Evolutionary conservation across 2,888 invertebrate genomes (phyloP).

Genomic region (Caradrina clavipalpis): DNA sequence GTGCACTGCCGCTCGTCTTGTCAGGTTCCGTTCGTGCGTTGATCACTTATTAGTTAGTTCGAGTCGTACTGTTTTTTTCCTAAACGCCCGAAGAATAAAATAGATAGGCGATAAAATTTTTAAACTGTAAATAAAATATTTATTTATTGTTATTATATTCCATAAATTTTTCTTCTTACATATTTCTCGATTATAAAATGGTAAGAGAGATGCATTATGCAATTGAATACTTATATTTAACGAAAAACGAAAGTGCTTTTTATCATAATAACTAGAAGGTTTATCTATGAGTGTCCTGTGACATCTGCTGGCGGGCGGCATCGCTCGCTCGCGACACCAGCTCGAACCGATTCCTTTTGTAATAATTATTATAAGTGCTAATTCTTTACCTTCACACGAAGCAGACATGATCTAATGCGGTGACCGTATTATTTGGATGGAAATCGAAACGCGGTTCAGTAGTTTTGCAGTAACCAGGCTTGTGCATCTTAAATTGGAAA

Average conservation of each 20-base stretch:
- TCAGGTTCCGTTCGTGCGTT: conserved; percentile 60
- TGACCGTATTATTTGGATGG: conserved; percentile 64
- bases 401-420: conserved; percentile 61
- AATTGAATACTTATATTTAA: conserved; percentile 80
- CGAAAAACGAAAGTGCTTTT: conserved; percentile 86
- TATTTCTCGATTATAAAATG: conserved; percentile 89
- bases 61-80: conserved; percentile 73
- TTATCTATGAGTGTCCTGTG: conserved; percentile 69
- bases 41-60: conserved; percentile 68
- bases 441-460: conserved; percentile 73
- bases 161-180: conserved; percentile 88
- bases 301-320: conserved; percentile 56
- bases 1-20: conserved; percentile 60
- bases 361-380: conserved; percentile 74
- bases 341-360: conserved; percentile 77
- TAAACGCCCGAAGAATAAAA: conserved; percentile 80
- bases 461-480: conserved; percentile 80
- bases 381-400: conserved; percentile 75
- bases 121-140: conserved; percentile 90
- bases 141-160: conserved; percentile 90
- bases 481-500: conserved; percentile 85
- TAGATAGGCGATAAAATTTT: conserved; percentile 89
- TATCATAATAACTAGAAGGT: conserved; percentile 80
- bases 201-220: conserved; percentile 86
- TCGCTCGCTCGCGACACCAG: conserved; percentile 55